phyloP scores from a whole-genome alignment of 2,888 invertebrate species.

The Lepidocyrtoides sp. region DNA sequence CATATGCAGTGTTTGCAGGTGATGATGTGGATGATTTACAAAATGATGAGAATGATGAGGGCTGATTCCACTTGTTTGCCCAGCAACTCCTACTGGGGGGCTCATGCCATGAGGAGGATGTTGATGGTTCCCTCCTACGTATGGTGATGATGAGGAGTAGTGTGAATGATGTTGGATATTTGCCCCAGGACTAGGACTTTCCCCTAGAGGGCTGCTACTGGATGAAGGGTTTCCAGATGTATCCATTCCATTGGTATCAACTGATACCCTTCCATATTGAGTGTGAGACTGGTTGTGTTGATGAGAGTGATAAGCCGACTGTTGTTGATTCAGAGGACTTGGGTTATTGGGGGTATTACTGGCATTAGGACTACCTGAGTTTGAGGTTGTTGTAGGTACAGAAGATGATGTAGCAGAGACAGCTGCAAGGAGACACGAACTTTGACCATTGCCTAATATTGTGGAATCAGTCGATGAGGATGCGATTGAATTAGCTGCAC shows the following conservation, averaged over 20 bases:
- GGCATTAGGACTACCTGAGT: constrained; percentile 63
- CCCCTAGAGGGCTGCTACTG: constrained; percentile 74
- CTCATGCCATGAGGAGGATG: constrained; percentile 53
- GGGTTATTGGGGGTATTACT: constrained; percentile 49
- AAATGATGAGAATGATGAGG: constrained; percentile 76
- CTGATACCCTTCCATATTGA: constrained; percentile 71
- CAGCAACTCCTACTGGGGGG: constrained; percentile 30
- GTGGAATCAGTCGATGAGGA: constrained; percentile 57
- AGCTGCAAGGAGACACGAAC: constrained; percentile 67
- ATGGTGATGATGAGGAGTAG: constrained; percentile 77
- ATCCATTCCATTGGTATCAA: constrained; percentile 60
- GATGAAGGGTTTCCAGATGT: constrained; percentile 40
- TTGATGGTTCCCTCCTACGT: constrained; percentile 47
- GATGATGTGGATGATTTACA: constrained; percentile 81
- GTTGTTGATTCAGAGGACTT: constrained; percentile 69
- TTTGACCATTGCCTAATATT: constrained; percentile 51
- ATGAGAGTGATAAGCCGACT: constrained; percentile 61
- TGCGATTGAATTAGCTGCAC: constrained; percentile 48
- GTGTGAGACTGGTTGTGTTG: constrained; percentile 29
- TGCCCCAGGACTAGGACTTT: constrained; percentile 83
- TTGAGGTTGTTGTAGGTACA: constrained; percentile 68
- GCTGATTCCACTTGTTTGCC: constrained; percentile 71
- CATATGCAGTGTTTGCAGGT: constrained; percentile 80
- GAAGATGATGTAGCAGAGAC: constrained; percentile 32
- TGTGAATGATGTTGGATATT: constrained; percentile 80